Percentiles rank a stretch among this genome's conserved stretches.
Evolutionary conservation across 2,888 invertebrate genomes (phyloP).

Genomic region (Nysson spinosus): DNA sequence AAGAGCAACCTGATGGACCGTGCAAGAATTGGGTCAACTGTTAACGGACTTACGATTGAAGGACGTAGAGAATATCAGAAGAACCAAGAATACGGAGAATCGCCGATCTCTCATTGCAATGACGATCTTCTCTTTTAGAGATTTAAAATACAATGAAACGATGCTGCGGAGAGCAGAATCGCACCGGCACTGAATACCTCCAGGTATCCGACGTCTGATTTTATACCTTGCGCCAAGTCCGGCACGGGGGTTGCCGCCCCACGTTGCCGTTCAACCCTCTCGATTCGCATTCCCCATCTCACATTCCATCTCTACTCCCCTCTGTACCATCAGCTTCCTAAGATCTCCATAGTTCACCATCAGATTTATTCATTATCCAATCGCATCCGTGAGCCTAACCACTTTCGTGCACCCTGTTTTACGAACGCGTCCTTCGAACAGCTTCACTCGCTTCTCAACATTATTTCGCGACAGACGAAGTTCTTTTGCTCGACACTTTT

Average conservation of each 20-base stretch:
- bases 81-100: constrained; percentile 52
- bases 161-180: constrained; percentile 47
- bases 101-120: constrained; percentile 57
- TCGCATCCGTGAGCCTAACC: too few species aligned
- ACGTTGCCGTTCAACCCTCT: constrained; percentile 43
- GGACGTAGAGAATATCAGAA: constrained; percentile 60
- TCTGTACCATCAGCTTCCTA: neutral
- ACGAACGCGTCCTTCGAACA: too few species aligned
- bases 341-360: constrained; percentile 2
- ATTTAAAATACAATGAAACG: constrained; percentile 34
- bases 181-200: constrained; percentile 62
- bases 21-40: neutral
- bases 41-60: constrained; percentile 61
- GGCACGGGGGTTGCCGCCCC: constrained; percentile 26
- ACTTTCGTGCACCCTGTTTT: too few species aligned
- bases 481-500: too few species aligned
- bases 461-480: too few species aligned
- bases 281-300: constrained; percentile 28
- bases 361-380: constrained; percentile 4
- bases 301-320: neutral
- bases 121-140: neutral
- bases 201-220: constrained; percentile 62
- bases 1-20: neutral
- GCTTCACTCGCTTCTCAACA: too few species aligned
- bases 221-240: constrained; percentile 65